Base-by-base conservation (phyloP, 1,140 invertebrate genomes). In the Matsumurasca onukii region DNA sequence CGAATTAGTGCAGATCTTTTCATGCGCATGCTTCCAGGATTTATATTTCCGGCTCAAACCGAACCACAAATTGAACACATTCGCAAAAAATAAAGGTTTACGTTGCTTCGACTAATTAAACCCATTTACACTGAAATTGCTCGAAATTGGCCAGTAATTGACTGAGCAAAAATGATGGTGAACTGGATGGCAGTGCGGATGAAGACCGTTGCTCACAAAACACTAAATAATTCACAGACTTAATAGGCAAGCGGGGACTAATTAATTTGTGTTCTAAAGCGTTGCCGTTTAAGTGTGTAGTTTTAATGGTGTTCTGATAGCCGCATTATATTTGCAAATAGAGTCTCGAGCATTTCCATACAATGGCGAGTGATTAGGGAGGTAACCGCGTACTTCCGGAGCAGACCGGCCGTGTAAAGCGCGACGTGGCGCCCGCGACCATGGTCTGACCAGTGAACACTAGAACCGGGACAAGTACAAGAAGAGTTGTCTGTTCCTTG, bases 211-310 rank as follows among this genome's bases (percentile, higher is more conserved):
- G 13, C 25, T 13, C 15, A 13, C 15, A 12, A 59, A 24, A 5
- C 55, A 59, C 55, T 65, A 65, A 65, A 65, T 65, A 65, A 65
- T 65, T 65, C 31, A 39, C 31, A 2, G 31, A 65, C 24, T 27
- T 65, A 65, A 65, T 65, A 48, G 48, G 31, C n/a, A 29, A 39
- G 24, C 48, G 45, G 29, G 24, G 62, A 39, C 31, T 48, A 65
- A 65, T 65, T 65, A 65, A 65, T 65, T 65, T 65, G 62, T 65
- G 62, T 65, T 65, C 39, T 39, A 65, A 65, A 65, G 62, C 62
- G 62, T 65, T 65, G 27, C 62, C 62, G 39, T 65, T 65, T 65
- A 65, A 65, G 62, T 65, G 62, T 65, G 62, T 65, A 65, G 27
- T 65, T 65, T 65, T 65, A 65, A 65, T 65, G 62, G 62, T 65